A percentile compares a stretch with the other conserved stretches of the same genome.
These are phyloP conservation scores for Dunckerocampus dactyliophorus DNA, from an alignment of 2,113 vertebrate species.

Conservation along the genomic window DNA sequence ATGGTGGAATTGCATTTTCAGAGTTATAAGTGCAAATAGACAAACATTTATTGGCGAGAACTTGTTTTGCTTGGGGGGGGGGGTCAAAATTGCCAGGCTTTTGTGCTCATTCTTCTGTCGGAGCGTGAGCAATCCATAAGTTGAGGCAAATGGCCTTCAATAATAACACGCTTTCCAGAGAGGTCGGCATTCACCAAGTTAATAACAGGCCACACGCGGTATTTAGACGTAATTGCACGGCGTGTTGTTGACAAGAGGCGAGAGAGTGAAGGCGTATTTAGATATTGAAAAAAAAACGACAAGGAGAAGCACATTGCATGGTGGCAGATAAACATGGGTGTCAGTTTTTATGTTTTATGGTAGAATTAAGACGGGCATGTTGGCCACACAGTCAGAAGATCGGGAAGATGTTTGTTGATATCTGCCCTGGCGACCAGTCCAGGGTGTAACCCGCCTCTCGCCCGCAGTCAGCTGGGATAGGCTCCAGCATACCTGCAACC, in stretches of 20 bases:
- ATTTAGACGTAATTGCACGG: conserved; percentile 3
- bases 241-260: conserved; percentile 5
- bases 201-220: conserved; percentile 4
- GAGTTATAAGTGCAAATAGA: not conserved
- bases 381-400: too few relatives aligned
- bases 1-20: not conserved
- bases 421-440: too few relatives aligned
- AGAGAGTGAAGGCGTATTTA: not conserved
- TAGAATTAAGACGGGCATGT: too few relatives aligned
- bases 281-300: not conserved
- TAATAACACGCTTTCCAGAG: conserved; percentile 1
- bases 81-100: not conserved
- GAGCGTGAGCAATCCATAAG: conserved; percentile 2
- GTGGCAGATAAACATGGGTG: not conserved
- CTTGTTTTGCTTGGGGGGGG: not conserved
- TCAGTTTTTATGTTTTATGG: too few relatives aligned
- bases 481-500: too few relatives aligned
- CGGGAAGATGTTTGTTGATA: too few relatives aligned
- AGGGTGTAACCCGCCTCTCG: too few relatives aligned
- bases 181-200: conserved; percentile 6
- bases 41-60: not conserved
- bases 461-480: too few relatives aligned
- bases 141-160: conserved; percentile 4
- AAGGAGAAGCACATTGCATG: not conserved
- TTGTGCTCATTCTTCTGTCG: conserved; percentile 1